Evolutionary conservation across 1,140 invertebrate species (phyloP).

Genomic region (Drosophila watanabei): DNA sequence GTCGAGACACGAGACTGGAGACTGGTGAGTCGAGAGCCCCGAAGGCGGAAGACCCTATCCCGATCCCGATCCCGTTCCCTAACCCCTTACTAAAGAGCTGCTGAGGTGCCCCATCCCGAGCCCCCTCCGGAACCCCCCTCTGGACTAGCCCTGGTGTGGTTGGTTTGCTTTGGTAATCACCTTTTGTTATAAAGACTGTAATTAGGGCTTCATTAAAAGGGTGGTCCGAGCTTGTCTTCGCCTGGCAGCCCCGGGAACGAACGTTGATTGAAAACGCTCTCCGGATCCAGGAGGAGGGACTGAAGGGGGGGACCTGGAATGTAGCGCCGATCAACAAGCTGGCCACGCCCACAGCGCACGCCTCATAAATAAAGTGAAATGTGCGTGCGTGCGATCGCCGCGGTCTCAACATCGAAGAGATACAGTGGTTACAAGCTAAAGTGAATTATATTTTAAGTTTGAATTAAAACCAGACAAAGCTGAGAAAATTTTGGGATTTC

Average conservation of each 20-base stretch:
- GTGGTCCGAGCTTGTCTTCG: conserved; percentile 81
- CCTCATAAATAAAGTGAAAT: conserved; percentile 82
- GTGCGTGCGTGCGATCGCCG: conserved; percentile 64
- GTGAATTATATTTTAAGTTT: not conserved
- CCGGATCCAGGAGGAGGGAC: not conserved
- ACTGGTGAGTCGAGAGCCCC: conserved; percentile 38
- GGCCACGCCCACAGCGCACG: conserved; percentile 79
- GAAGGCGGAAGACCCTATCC: conserved; percentile 52
- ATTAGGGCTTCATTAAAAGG: conserved; percentile 84
- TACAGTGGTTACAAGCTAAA: conserved; percentile 47
- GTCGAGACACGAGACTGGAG: conserved; percentile 22
- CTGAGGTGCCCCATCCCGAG: not conserved
- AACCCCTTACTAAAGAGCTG: not conserved
- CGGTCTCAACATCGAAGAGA: conserved; percentile 9
- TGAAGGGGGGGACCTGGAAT: conserved; percentile 36
- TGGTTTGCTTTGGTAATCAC: conserved; percentile 84
- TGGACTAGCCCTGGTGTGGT: conserved; percentile 47
- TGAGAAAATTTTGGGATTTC: not conserved
- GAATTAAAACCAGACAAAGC: not conserved
- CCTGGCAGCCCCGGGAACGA: conserved; percentile 63
- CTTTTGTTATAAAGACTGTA: conserved; percentile 84
- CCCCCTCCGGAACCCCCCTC: not conserved
- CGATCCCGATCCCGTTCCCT: conserved; percentile 9
- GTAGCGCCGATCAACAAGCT: conserved; percentile 81
- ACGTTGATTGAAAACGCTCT: conserved; percentile 77